These are phyloP conservation scores for Hermaeophaga mercurialis DNA, from an alignment of 2,888 invertebrate species.

Conservation along the genomic window DNA sequence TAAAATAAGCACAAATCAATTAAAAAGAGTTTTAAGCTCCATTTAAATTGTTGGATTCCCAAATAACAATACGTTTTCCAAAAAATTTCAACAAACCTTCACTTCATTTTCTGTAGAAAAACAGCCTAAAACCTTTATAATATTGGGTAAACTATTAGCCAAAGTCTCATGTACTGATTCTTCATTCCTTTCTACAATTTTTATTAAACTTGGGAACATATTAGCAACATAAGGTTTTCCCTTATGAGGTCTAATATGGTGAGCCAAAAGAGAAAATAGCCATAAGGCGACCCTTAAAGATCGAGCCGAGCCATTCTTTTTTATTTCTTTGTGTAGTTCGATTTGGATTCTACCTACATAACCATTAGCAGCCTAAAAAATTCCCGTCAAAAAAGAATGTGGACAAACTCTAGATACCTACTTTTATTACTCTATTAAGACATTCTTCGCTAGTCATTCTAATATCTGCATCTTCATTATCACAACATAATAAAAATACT, in stretches of 20 bases:
- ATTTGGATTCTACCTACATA: constrained; percentile 76
- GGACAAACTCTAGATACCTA: no score
- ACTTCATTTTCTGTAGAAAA: constrained; percentile 75
- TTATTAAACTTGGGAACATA: constrained; percentile 74
- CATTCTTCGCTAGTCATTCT: constrained; percentile 83
- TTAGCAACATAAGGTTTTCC: constrained; percentile 79
- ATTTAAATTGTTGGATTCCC: no score
- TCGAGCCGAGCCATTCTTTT: constrained; percentile 74
- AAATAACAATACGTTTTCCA: not conserved
- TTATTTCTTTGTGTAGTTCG: constrained; percentile 82
- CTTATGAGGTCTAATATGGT: constrained; percentile 76
- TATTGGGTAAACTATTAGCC: constrained; percentile 66
- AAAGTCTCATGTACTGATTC: constrained; percentile 74
- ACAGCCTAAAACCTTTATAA: constrained; percentile 69
- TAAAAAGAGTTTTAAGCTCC: no score
- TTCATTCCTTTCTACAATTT: constrained; percentile 73
- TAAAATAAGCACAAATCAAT: not conserved
- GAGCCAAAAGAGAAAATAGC: constrained; percentile 76
- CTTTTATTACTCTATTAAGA: constrained; percentile 76
- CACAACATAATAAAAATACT: constrained; percentile 71
- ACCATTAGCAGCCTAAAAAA: constrained; percentile 63
- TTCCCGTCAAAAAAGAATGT: not conserved
- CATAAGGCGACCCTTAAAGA: constrained; percentile 76
- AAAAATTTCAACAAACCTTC: constrained; percentile 57
- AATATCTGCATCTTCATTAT: constrained; percentile 78